Evolutionary conservation across 2,113 vertebrate genomes (phyloP).

Genomic region (Phainopepla nitens): DNA sequence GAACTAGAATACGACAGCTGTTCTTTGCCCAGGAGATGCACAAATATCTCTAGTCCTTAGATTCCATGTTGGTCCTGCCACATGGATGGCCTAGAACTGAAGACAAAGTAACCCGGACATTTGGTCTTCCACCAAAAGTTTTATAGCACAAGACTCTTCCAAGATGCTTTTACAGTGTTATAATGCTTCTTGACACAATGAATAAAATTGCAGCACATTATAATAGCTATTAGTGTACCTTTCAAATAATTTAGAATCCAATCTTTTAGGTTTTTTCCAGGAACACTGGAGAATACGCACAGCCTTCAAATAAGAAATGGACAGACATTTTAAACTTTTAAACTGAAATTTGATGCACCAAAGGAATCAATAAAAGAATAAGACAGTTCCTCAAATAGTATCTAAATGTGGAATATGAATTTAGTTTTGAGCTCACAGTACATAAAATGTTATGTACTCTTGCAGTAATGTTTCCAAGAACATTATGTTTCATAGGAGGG

Average conservation of each 20-base stretch:
- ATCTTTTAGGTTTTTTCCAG: not conserved
- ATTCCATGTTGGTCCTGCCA: accelerated
- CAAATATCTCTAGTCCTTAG: not conserved
- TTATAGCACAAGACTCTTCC: not conserved
- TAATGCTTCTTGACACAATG: not conserved
- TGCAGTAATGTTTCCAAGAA: not conserved
- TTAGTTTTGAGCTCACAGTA: not conserved
- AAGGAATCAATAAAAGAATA: not conserved
- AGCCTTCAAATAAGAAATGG: not conserved
- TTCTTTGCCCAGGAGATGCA: not conserved
- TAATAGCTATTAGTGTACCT: not conserved
- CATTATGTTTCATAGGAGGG: not conserved
- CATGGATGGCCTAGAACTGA: not conserved
- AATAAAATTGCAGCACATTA: not conserved
- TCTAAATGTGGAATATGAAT: not conserved
- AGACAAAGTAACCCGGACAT: not conserved
- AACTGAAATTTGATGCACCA: not conserved
- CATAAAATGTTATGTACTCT: not conserved
- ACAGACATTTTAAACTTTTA: not conserved
- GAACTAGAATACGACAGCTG: not conserved
- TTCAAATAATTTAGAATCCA: not conserved
- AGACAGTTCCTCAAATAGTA: not conserved
- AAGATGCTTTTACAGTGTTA: not conserved
- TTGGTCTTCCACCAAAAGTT: not conserved
- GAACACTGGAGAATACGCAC: not conserved